Evolutionary conservation across 1,140 invertebrate species (phyloP).

Genomic region (Pomacea maculata): DNA sequence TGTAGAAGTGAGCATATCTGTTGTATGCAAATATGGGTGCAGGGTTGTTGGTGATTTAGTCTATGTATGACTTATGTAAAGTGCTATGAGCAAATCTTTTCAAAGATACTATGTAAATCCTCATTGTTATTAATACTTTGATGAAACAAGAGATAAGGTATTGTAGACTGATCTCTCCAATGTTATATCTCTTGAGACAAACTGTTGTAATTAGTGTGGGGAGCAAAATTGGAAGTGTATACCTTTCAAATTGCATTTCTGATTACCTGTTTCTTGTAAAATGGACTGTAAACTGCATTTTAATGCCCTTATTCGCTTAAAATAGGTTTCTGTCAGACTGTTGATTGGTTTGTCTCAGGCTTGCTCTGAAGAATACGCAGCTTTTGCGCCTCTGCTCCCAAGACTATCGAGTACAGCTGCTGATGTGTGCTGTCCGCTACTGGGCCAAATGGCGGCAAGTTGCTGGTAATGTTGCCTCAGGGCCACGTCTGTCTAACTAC

Average conservation of each 20-base stretch:
- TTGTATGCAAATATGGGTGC: too few species aligned
- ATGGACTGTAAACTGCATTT: neutral
- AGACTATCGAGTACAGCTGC: constrained; percentile 44
- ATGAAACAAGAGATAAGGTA: too few species aligned
- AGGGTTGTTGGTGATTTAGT: too few species aligned
- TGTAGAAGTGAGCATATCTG: too few species aligned
- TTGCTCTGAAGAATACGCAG: constrained; percentile 49
- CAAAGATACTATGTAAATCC: too few species aligned
- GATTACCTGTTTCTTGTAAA: neutral
- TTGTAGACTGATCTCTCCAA: too few species aligned
- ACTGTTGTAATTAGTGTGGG: too few species aligned
- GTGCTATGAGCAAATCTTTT: too few species aligned
- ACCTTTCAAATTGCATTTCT: neutral
- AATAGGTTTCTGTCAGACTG: constrained; percentile 1
- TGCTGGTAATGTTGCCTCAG: constrained; percentile 37
- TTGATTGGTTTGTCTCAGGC: constrained; percentile 30
- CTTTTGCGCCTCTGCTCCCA: constrained; percentile 41
- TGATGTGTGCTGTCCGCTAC: constrained; percentile 48
- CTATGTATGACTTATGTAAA: too few species aligned
- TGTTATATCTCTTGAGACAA: too few species aligned
- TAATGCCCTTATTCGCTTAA: neutral
- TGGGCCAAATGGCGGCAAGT: constrained; percentile 51
- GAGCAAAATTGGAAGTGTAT: neutral
- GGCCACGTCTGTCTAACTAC: constrained; percentile 48
- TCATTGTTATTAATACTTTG: too few species aligned